Conservation (phyloP, 64 coral and sea anemone species). For the Actinia tenebrosa region DNA sequence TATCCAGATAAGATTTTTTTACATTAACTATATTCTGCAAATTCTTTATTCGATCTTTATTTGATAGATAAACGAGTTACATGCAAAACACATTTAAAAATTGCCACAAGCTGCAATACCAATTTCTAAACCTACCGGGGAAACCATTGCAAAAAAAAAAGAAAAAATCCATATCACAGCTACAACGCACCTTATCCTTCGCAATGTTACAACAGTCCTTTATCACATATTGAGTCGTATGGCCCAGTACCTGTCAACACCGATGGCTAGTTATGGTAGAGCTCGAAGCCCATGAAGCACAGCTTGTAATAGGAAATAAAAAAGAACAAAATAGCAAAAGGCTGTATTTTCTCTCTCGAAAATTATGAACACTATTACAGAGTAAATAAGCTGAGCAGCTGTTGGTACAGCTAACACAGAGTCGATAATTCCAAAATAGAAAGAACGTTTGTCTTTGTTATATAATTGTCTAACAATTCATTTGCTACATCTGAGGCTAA, state of each 20-base stretch:
- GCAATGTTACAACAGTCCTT: not conserved
- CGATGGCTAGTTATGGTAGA: not conserved
- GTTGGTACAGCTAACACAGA: not conserved
- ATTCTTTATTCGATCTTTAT: no score
- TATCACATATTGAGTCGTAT: conserved; percentile 3
- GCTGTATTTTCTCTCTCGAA: not conserved
- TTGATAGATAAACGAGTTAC: not conserved
- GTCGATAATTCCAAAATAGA: not conserved
- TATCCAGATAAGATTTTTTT: no score
- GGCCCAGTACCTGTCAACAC: conserved; percentile 4
- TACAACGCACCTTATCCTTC: not conserved
- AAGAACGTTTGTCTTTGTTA: not conserved
- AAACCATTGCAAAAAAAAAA: not conserved
- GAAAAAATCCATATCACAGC: not conserved
- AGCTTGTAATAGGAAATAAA: not conserved
- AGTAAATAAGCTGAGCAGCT: not conserved
- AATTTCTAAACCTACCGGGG: not conserved
- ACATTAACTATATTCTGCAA: no score
- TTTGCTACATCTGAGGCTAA: no score
- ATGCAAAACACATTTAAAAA: not conserved
- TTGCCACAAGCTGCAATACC: not conserved
- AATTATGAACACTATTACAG: not conserved
- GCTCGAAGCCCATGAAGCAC: not conserved
- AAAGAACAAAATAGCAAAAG: not conserved
- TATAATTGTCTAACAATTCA: not conserved